Evolutionary conservation across 2,797 vertebrate species (phyloP).

Genomic region (Chrysolophus pictus): DNA sequence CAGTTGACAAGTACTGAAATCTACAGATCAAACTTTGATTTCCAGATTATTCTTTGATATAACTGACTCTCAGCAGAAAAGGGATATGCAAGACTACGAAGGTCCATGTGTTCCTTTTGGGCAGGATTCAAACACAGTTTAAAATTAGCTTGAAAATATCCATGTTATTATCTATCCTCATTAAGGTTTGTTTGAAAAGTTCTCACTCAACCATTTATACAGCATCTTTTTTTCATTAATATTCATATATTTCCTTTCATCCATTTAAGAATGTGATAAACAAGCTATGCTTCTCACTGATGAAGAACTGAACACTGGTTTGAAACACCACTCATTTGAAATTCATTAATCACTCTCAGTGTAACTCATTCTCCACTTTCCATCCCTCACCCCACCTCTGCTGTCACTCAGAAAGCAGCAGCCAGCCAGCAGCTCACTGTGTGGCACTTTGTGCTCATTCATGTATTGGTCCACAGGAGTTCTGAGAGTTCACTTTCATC

Average conservation of each 20-base stretch:
- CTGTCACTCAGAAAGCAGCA: conserved; percentile 66
- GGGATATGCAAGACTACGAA: neutral
- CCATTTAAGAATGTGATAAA: conserved; percentile 73
- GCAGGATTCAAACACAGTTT: neutral
- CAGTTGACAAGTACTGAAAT: neutral
- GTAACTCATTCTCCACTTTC: neutral
- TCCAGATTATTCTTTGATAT: neutral
- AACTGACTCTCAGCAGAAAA: neutral
- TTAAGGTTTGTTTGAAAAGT: conserved; percentile 20
- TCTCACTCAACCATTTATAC: conserved; percentile 46
- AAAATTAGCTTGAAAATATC: neutral
- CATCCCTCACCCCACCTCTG: neutral
- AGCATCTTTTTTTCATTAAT: conserved; percentile 66
- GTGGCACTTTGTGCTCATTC: neutral
- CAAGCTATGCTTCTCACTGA: conserved; percentile 69
- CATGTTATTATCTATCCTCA: conserved; percentile 30
- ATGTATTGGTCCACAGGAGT: neutral
- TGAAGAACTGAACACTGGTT: conserved; percentile 64
- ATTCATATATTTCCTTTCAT: conserved; percentile 71
- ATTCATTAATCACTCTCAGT: conserved; percentile 65
- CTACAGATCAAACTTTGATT: neutral
- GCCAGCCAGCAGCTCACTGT: neutral
- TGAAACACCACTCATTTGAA: conserved; percentile 72
- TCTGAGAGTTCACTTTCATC: neutral
- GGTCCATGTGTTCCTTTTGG: neutral